A percentile compares a stretch with the other conserved stretches of the same genome.
phyloP scores from a whole-genome alignment of 2,797 vertebrate genomes.

The Carduelis carduelis region DNA sequence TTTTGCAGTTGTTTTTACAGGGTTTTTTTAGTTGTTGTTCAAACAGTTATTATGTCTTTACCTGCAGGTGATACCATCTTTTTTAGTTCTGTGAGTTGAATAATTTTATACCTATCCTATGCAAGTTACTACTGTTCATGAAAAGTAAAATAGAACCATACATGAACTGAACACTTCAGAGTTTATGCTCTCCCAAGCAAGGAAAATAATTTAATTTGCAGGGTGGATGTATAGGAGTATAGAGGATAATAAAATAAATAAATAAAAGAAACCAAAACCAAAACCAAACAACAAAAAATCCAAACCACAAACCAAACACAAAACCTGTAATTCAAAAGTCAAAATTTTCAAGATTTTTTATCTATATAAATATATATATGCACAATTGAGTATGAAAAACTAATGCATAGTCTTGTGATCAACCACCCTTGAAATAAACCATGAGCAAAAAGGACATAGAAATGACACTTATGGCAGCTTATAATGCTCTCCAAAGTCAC shows the following conservation, averaged over 20 bases:
- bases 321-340: not conserved
- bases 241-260: not conserved
- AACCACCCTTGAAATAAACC: conserved; percentile 7
- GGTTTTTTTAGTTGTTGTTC: not conserved
- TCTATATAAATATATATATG: too few species aligned
- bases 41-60: not conserved
- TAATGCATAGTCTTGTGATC: not conserved
- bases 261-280: not conserved
- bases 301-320: not conserved
- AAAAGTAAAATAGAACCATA: not conserved
- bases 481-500: not conserved
- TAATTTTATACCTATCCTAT: not conserved
- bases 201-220: not conserved
- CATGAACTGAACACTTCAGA: not conserved
- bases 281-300: not conserved
- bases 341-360: not conserved
- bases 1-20: not conserved
- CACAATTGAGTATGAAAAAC: not conserved
- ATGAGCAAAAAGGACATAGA: not conserved
- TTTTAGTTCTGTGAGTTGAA: not conserved
- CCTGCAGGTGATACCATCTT: not conserved
- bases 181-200: not conserved
- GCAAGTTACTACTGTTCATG: not conserved
- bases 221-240: not conserved
- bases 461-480: not conserved